A percentile compares a stretch with the other conserved stretches of the same genome.
These are phyloP conservation scores for Trypoxylon attenuatum DNA, from an alignment of 2,888 invertebrate genomes.

Conservation along the genomic window DNA sequence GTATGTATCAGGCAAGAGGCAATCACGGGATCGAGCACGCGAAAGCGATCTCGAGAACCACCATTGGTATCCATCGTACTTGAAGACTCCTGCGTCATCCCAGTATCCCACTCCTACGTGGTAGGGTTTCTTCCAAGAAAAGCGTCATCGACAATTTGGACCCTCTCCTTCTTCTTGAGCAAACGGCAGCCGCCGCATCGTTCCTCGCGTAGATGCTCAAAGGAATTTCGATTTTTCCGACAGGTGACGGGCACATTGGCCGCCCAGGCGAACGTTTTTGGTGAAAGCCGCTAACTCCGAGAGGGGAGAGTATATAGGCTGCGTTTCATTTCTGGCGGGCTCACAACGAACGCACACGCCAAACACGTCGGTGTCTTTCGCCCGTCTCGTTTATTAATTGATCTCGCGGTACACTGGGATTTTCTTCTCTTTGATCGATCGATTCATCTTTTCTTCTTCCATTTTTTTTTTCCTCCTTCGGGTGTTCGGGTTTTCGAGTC, in stretches of 20 bases:
- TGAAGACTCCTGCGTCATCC: too few relatives aligned
- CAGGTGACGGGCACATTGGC: slow-evolving; percentile 30
- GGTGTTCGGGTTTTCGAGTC: not conserved
- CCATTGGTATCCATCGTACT: too few relatives aligned
- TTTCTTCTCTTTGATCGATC: slow-evolving; percentile 4
- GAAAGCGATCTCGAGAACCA: not conserved
- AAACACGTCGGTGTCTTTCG: slow-evolving; percentile 58
- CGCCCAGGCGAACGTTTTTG: slow-evolving; percentile 59
- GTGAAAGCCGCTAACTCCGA: slow-evolving; percentile 67
- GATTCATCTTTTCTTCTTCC: too few relatives aligned
- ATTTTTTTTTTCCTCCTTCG: slow-evolving; percentile 1
- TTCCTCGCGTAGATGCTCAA: not conserved
- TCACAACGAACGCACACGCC: slow-evolving; percentile 70
- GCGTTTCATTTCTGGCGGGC: slow-evolving; percentile 67
- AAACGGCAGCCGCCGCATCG: not conserved
- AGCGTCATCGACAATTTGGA: not conserved
- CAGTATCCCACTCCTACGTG: not conserved
- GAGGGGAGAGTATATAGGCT: slow-evolving; percentile 74
- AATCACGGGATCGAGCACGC: slow-evolving; percentile 7
- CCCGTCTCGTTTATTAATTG: slow-evolving; percentile 33
- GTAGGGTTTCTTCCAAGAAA: not conserved
- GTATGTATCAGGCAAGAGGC: too few relatives aligned
- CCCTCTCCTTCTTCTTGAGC: not conserved
- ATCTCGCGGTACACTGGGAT: slow-evolving; percentile 13
- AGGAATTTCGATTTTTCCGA: slow-evolving; percentile 49